A percentile compares a stretch with the other conserved stretches of the same genome.
phyloP scores from a whole-genome alignment of 2,888 invertebrate species.

The Agrochola circellaris region DNA sequence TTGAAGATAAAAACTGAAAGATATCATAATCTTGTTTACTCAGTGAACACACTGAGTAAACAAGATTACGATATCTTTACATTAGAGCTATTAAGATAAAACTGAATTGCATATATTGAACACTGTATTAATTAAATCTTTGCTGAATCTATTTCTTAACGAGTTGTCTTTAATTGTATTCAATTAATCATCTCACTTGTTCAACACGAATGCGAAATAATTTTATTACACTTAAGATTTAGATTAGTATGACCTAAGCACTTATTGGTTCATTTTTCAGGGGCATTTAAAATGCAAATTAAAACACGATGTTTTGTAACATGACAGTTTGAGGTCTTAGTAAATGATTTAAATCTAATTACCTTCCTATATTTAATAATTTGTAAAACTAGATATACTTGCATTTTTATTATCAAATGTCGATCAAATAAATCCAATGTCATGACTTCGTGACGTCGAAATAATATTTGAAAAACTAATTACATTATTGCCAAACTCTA shows the following conservation, averaged over 20 bases:
- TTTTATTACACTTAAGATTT: not conserved
- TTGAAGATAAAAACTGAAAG: too few relatives aligned
- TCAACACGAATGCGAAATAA: not conserved
- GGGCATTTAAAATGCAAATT: constrained; percentile 13
- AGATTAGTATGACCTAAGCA: constrained; percentile 5
- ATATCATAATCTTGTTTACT: too few relatives aligned
- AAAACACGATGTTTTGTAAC: constrained; percentile 5
- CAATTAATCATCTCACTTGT: constrained; percentile 21
- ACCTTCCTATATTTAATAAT: not conserved
- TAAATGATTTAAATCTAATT: constrained; percentile 5
- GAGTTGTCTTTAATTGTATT: not conserved
- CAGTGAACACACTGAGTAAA: constrained; percentile 11
- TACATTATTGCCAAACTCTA: constrained; percentile 9
- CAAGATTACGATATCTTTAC: not conserved
- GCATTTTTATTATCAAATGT: constrained; percentile 3
- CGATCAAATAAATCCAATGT: constrained; percentile 23
- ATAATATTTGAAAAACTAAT: constrained; percentile 15
- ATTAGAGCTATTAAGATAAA: constrained; percentile 23
- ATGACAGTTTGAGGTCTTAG: constrained; percentile 23
- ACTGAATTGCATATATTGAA: constrained; percentile 20
- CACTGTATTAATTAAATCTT: not conserved
- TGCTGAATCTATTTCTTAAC: constrained; percentile 8
- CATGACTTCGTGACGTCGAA: constrained; percentile 1
- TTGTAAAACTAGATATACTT: not conserved
- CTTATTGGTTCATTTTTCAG: not conserved